Base-by-base conservation (phyloP, 2,797 vertebrate species). In the Clarias pachynema region DNA sequence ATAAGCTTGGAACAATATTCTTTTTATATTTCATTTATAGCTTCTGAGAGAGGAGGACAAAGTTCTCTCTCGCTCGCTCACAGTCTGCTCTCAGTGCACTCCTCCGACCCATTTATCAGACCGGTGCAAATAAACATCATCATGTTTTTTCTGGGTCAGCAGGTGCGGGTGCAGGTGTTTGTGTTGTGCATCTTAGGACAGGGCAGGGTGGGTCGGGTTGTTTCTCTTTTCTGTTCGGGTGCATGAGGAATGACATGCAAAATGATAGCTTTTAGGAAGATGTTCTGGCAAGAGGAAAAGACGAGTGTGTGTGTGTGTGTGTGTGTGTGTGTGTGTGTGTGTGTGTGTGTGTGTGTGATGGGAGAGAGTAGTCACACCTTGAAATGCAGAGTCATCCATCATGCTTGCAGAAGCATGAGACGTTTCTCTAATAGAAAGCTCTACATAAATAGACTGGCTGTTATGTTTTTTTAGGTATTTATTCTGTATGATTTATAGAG, bases 381-480 rank as follows among this genome's bases (percentile, higher is more conserved):
- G 66, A 72, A 56, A 83, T 62, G 4, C 57, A 72, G 66, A 56
- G 59, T 73, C 85, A 86, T 86, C 75, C 70, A 83, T 84, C 75
- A 68, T 81, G 79, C 66, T 74, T 68, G 65, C 31, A 77, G 65
- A 66, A 56, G 83, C 83, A 62, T 70, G 40, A 72, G 79, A 70
- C 83, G 44, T 40, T 79, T 79, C 72, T 69, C 56, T 83, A 79
- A 87, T 82, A 80, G 68, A 73, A 84, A 68, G 77, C 82, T 49
- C 49, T 81, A 82, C 69, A 59, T 80, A 44, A 80, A 77, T 65
- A 74, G 59, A 68, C 29, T 29, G 72, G 59, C 66, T 29, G 24
- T 80, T n/a, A 20, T 56, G 73, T 7, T 20, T 3, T 4, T 31
- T 20, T 10, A 70, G 15, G 31, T 60, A 37, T 72, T 72, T 72